phyloP scores from a whole-genome alignment of 1,140 invertebrate species.

The Drosophila lacertosa region DNA sequence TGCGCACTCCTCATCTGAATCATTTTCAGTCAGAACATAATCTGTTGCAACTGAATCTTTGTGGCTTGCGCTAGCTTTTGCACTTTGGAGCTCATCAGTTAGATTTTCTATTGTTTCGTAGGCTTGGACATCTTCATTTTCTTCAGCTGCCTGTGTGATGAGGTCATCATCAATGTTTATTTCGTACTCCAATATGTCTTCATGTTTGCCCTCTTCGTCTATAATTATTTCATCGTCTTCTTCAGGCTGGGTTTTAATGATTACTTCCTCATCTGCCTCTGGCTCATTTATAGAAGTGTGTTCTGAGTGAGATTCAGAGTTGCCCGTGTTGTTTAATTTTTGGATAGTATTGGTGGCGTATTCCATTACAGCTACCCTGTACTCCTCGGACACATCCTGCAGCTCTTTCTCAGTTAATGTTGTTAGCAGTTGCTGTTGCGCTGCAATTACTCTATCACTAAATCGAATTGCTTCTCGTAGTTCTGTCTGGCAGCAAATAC shows the following conservation, averaged over 20 bases:
- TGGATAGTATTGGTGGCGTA: slow-evolving; percentile 1
- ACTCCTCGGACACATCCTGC: slow-evolving; percentile 27
- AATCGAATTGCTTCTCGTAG: slow-evolving; percentile 47
- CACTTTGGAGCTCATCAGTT: neutral
- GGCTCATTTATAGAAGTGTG: neutral
- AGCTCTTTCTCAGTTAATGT: slow-evolving; percentile 29
- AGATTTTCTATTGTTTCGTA: slow-evolving; percentile 10
- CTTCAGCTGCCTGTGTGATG: slow-evolving; percentile 4
- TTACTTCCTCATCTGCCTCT: slow-evolving; percentile 1
- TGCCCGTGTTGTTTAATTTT: neutral
- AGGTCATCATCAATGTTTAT: slow-evolving; percentile 24
- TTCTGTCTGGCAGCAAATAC: slow-evolving; percentile 49
- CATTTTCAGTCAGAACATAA: slow-evolving; percentile 26
- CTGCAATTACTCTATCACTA: slow-evolving; percentile 46
- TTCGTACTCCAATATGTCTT: slow-evolving; percentile 24
- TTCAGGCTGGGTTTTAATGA: slow-evolving; percentile 3
- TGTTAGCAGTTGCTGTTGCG: slow-evolving; percentile 41
- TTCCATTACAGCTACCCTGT: slow-evolving; percentile 25
- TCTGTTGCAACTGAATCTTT: slow-evolving; percentile 1
- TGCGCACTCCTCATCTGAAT: slow-evolving; percentile 30
- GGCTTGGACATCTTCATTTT: neutral
- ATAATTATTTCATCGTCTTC: slow-evolving; percentile 5
- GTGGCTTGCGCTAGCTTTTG: neutral
- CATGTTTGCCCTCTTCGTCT: slow-evolving; percentile 5
- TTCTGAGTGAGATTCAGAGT: neutral